Conservation (phyloP, 2,888 invertebrate genomes). For the Cantharis lateralis region DNA sequence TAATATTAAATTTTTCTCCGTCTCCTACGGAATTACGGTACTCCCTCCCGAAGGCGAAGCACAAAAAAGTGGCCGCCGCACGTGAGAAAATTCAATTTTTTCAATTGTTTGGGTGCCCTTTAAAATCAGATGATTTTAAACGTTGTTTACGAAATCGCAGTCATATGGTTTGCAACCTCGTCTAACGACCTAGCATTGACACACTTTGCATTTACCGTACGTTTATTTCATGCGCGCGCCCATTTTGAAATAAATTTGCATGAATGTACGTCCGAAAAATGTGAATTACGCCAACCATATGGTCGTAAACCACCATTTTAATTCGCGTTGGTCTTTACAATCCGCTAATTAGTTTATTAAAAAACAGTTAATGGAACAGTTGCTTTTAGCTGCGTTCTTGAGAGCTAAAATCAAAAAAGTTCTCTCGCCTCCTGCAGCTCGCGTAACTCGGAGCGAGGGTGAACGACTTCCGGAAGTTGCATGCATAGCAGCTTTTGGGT, state of each 20-base stretch:
- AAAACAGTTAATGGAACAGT: neutral
- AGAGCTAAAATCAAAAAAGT: neutral
- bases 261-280: neutral
- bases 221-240: neutral
- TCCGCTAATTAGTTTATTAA: neutral
- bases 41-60: neutral
- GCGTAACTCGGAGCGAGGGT: slow-evolving; percentile 18
- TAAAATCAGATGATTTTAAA: slow-evolving; percentile 20
- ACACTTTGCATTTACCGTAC: slow-evolving; percentile 16
- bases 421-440: neutral
- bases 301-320: neutral
- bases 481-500: slow-evolving; percentile 27
- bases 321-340: neutral
- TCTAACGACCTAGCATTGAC: slow-evolving; percentile 32
- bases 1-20: neutral
- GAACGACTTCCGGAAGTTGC: slow-evolving; percentile 38
- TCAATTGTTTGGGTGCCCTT: neutral
- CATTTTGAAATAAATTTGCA: neutral
- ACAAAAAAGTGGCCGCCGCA: neutral
- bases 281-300: neutral
- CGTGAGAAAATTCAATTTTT: neutral
- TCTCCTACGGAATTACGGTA: neutral
- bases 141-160: slow-evolving; percentile 12
- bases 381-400: neutral
- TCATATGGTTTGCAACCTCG: slow-evolving; percentile 34